Percentiles rank a stretch among this genome's conserved stretches.
Evolutionary conservation across 37 sponge, comb jelly and placozoan species (phyloP).

Genomic region (Halichondria panicea): DNA sequence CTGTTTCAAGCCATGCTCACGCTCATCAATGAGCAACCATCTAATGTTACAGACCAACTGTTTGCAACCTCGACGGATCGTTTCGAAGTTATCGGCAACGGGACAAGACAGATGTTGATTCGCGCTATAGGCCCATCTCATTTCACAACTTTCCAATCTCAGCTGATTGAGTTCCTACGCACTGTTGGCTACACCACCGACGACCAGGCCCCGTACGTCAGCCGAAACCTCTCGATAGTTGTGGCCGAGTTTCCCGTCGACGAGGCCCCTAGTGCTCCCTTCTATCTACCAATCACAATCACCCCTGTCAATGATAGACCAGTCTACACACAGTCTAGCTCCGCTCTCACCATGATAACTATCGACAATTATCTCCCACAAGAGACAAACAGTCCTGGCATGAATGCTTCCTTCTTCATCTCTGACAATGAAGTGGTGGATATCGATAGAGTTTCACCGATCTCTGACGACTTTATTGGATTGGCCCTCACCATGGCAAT

Average conservation of each 20-base stretch:
- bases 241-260: conserved; percentile 32
- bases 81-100: conserved; percentile 34
- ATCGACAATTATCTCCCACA: conserved; percentile 49
- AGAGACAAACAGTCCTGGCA: conserved; percentile 43
- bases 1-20: conserved; percentile 26
- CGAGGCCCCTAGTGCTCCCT: conserved; percentile 29
- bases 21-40: background rate
- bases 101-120: conserved; percentile 17
- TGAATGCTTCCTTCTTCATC: conserved; percentile 38
- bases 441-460: conserved; percentile 34
- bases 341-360: background rate
- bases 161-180: conserved; percentile 28
- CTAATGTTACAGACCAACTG: conserved; percentile 14
- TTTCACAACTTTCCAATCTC: background rate
- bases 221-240: conserved; percentile 25
- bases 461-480: conserved; percentile 47
- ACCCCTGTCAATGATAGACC: conserved; percentile 49
- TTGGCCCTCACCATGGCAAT: conserved; percentile 27
- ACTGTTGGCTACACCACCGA: conserved; percentile 18
- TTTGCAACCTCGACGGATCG: background rate
- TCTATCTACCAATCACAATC: conserved; percentile 3
- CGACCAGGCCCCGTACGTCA: conserved; percentile 30
- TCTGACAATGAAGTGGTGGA: conserved; percentile 41
- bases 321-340: conserved; percentile 8
- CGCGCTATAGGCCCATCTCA: conserved; percentile 8